Base-by-base conservation (phyloP, 2,797 vertebrate species). In the Melanitta fusca region DNA sequence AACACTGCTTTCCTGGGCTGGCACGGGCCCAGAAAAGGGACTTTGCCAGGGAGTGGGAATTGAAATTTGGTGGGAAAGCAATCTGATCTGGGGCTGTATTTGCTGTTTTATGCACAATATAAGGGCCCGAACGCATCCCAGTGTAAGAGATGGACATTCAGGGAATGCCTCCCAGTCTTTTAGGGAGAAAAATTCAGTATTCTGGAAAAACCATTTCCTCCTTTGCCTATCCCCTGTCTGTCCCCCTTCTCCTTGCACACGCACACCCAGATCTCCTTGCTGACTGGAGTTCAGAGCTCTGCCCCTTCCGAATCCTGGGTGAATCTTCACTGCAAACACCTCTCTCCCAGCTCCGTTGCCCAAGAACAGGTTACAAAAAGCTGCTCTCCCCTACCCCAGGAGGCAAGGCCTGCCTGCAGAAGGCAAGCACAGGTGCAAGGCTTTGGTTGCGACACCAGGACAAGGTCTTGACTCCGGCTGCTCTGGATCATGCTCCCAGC, bases 391-490 rank as follows among this genome's bases (percentile, higher is more conserved):
- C 91, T 66, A 16, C 38, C 70, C 80, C 38, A 4, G 77, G 54
- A 94, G 56, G 8, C 45, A 60, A 43, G 80, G 34, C 21, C 90
- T 90, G 79, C 34, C 1, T 4, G 64, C 60, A 75, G 36, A 18
- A 13, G 80, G 13, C 80, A 15, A 51, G 78, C 80, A 16, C 93
- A 95, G 94, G 81, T 95, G 95, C 91, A 60, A 95, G 93, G 91
- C 71, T 85, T 95, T 60, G 57, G 43, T 93, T 96, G 91, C 93
- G 13, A 96, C 91, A 96, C 64, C 64, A 11, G 68, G 16, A 69
- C 91, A 32, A 93, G 91, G 91, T 90, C 69, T 28, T 87, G 91
- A 86, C 92, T 94, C 74, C 61, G 2, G 19, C 11, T 69, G 2
- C 85, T 51, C 75, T 2, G 9, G 18, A 3, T 16, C 25, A 34